phyloP scores from a whole-genome alignment of 2,797 vertebrate species.

The Coregonus suidteri region DNA sequence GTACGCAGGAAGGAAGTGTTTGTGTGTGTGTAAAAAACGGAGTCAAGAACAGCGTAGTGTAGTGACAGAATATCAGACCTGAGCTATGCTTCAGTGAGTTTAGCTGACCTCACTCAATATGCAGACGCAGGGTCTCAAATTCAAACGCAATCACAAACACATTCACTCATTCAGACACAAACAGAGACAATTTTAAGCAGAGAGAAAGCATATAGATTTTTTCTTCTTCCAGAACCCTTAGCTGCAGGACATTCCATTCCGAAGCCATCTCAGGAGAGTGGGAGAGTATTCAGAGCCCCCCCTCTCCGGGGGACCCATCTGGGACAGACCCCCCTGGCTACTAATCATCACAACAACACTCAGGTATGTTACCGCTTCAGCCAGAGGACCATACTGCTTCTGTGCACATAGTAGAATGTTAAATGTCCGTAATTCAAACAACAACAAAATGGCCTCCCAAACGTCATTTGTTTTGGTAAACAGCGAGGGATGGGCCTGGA shows the following conservation, averaged over 20 bases:
- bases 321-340: neutral
- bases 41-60: slow-evolving; percentile 39
- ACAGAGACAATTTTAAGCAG: neutral
- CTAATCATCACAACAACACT: neutral
- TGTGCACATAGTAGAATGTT: too few relatives aligned
- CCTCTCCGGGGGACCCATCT: neutral
- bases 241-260: slow-evolving; percentile 7
- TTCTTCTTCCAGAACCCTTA: slow-evolving; percentile 34
- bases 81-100: neutral
- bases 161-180: neutral
- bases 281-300: slow-evolving; percentile 32
- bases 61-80: neutral
- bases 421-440: too few relatives aligned
- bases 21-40: slow-evolving; percentile 31
- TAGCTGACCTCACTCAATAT: slow-evolving; percentile 1
- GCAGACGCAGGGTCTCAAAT: neutral
- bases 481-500: too few relatives aligned
- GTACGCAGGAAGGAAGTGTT: slow-evolving; percentile 20
- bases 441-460: too few relatives aligned
- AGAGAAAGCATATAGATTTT: slow-evolving; percentile 9
- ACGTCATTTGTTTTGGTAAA: too few relatives aligned
- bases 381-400: neutral
- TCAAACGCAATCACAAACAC: slow-evolving; percentile 17
- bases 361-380: neutral
- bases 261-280: slow-evolving; percentile 8